phyloP scores from a whole-genome alignment of 2,113 vertebrate species.

The Lycocorax pyrrhopterus region DNA sequence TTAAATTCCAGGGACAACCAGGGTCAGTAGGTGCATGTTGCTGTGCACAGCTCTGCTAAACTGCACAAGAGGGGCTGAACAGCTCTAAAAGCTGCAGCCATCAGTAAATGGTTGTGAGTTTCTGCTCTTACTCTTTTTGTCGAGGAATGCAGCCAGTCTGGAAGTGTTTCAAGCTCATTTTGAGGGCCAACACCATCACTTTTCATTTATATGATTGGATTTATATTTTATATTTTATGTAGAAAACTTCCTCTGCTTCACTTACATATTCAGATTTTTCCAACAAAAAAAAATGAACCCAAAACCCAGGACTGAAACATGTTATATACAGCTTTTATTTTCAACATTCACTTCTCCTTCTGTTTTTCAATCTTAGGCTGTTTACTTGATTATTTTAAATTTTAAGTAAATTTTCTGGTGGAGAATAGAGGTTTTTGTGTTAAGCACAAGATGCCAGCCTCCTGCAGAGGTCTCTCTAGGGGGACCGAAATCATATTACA shows the following conservation, averaged over 20 bases:
- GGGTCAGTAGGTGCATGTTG: not conserved
- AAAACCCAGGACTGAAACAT: not conserved
- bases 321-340: not conserved
- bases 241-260: not conserved
- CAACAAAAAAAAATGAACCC: not conserved
- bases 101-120: not conserved
- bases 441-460: not conserved
- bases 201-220: not conserved
- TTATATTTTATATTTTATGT: not conserved
- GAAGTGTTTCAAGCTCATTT: not conserved
- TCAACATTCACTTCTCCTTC: not conserved
- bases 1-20: not conserved
- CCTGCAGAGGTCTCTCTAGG: not conserved
- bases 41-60: not conserved
- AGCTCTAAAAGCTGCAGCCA: not conserved
- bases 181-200: not conserved
- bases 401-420: not conserved
- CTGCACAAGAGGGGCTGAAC: not conserved
- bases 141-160: not conserved
- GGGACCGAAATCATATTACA: not conserved
- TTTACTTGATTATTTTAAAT: not conserved
- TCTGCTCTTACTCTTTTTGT: not conserved
- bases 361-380: not conserved
- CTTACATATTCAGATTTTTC: not conserved
- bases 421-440: not conserved